A percentile compares a stretch with the other conserved stretches of the same genome.
phyloP scores from a whole-genome alignment of 1,140 invertebrate species.

The Alviniconcha marisindica region DNA sequence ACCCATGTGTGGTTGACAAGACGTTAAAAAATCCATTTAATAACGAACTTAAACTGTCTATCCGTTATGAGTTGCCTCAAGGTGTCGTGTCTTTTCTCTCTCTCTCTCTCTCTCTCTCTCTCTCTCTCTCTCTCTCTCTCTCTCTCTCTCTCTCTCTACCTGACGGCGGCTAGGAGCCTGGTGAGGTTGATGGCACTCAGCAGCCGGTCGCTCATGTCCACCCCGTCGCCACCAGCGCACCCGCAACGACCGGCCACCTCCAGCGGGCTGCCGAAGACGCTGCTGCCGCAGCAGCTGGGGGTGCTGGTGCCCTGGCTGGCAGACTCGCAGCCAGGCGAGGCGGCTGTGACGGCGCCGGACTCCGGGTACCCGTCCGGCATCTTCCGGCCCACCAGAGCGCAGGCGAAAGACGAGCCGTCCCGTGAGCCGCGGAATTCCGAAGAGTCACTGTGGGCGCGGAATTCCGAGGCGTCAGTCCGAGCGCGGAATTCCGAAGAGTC shows the following conservation, averaged over 20 bases:
- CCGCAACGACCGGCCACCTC: neutral
- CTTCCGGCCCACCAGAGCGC: conserved; percentile 29
- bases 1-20: no score
- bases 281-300: conserved; percentile 34
- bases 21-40: no score
- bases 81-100: no score
- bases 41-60: no score
- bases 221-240: neutral
- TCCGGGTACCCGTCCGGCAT: neutral
- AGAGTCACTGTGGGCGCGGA: neutral
- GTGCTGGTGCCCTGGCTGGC: conserved; percentile 9
- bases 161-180: conserved; percentile 24
- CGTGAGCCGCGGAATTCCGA: neutral
- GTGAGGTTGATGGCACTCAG: conserved; percentile 40
- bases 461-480: no score
- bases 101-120: no score
- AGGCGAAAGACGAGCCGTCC: neutral
- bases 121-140: no score
- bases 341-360: neutral
- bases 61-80: no score
- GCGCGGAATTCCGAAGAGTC: no score
- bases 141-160: neutral
- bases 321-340: neutral
- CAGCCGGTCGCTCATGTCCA: conserved; percentile 34
- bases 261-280: conserved; percentile 25